Conservation (phyloP, 2,888 invertebrate genomes). For the Stramonita haemastoma region DNA sequence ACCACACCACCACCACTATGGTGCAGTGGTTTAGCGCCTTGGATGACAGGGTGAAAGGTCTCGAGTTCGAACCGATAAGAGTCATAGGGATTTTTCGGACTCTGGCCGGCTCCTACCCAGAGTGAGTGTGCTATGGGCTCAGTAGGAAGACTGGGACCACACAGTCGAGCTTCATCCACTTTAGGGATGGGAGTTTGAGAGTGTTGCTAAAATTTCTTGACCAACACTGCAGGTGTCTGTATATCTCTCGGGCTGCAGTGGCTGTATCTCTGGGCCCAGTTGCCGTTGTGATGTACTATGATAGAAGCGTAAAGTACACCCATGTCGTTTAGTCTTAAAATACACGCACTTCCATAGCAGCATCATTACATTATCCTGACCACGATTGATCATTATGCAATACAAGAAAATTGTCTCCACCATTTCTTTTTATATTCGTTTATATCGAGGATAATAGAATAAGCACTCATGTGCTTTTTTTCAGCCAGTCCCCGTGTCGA, state of each 20-base stretch:
- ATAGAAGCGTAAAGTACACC: not conserved
- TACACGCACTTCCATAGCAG: not conserved
- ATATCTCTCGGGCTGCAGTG: too few relatives aligned
- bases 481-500: too few relatives aligned
- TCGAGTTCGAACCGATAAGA: not conserved
- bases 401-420: too few relatives aligned
- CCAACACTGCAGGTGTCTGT: not conserved
- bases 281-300: not conserved
- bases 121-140: not conserved
- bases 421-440: too few relatives aligned
- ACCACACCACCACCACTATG: not conserved
- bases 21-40: not conserved
- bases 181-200: not conserved
- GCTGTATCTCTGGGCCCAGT: not conserved
- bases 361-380: not conserved
- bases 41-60: not conserved
- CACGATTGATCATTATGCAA: not conserved
- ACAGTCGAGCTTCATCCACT: not conserved
- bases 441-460: too few relatives aligned
- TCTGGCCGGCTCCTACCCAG: not conserved
- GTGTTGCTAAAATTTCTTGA: not conserved
- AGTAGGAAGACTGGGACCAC: not conserved
- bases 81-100: not conserved
- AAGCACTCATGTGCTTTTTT: too few relatives aligned
- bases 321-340: not conserved